Evolutionary conservation across 2,888 invertebrate genomes (phyloP).

Genomic region (Xestoiulus laeticollis): DNA sequence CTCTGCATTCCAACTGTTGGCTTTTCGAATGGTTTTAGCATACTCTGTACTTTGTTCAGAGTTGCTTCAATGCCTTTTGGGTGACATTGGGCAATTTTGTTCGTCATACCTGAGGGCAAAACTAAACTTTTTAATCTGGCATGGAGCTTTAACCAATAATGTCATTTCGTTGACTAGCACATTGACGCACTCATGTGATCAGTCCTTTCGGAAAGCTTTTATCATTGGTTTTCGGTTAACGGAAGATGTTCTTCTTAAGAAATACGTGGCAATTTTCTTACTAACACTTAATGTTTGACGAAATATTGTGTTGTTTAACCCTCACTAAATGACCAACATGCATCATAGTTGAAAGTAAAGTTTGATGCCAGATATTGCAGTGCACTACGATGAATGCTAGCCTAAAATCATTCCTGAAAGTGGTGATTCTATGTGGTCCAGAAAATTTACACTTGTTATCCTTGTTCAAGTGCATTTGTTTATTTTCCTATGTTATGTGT

Average conservation of each 20-base stretch:
- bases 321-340: background rate
- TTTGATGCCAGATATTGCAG: background rate
- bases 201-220: background rate
- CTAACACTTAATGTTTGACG: background rate
- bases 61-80: background rate
- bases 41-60: background rate
- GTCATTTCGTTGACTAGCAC: background rate
- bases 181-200: background rate
- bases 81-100: background rate
- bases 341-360: background rate
- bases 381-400: background rate
- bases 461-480: background rate
- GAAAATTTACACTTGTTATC: background rate
- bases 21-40: background rate
- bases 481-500: background rate
- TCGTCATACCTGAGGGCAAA: background rate
- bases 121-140: background rate
- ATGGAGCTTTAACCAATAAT: background rate
- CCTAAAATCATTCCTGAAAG: background rate
- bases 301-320: background rate
- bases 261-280: no score
- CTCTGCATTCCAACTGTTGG: background rate
- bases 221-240: conserved; percentile 7
- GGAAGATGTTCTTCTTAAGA: background rate
- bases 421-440: background rate